These are phyloP conservation scores for Chinchilla lanigera DNA, from an alignment of 2,113 vertebrate species.

Conservation along the genomic window DNA sequence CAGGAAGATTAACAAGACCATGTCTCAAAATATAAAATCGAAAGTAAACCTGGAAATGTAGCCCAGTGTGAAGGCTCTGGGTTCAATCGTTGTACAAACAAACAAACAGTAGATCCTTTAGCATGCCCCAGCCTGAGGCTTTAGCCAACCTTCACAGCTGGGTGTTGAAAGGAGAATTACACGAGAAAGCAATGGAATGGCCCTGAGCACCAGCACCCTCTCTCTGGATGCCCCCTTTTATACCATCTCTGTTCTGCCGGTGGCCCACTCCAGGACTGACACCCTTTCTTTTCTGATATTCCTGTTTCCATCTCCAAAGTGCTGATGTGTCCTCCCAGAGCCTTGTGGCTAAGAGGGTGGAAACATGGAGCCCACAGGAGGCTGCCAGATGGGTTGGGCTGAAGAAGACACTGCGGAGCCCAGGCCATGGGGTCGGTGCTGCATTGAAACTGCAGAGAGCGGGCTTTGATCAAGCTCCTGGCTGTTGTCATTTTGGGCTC, in stretches of 20 bases:
- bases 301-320: neutral
- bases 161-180: neutral
- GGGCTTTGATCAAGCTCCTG: neutral
- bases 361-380: neutral
- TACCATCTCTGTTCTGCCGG: no score
- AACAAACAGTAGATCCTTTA: neutral
- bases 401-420: neutral
- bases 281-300: neutral
- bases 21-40: neutral
- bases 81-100: neutral
- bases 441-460: neutral
- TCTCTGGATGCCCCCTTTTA: fast-evolving
- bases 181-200: neutral
- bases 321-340: neutral
- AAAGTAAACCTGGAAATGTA: neutral
- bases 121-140: fast-evolving
- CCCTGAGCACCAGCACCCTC: fast-evolving
- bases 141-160: fast-evolving
- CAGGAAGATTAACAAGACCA: neutral
- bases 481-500: neutral
- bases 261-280: neutral
- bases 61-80: neutral
- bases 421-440: neutral
- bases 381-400: constrained; percentile 15
- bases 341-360: neutral